These are phyloP conservation scores for Bombyx mori DNA, from an alignment of 1,140 invertebrate species.

Conservation along the genomic window ASM3026992v2 NC_085120.1:12997501-12998000, in stretches of 20 bases:
- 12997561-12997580: neutral
- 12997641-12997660: neutral
- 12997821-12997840: too few species aligned
- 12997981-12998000: constrained; percentile 8
- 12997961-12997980: neutral
- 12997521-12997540: constrained; percentile 5
- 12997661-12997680: too few species aligned
- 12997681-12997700: too few species aligned
- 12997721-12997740: too few species aligned
- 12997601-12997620: neutral
- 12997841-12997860: too few species aligned
- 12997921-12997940: neutral
- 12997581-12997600: constrained; percentile 1
- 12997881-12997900: constrained; percentile 1
- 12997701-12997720: too few species aligned
- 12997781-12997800: too few species aligned
- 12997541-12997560: neutral
- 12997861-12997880: too few species aligned
- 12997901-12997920: neutral
- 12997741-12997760: too few species aligned
- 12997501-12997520: neutral
- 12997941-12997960: neutral
- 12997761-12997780: too few species aligned
- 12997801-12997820: too few species aligned
- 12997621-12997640: constrained; percentile 7